Conservation (phyloP, 1,140 invertebrate species). For the Liolophura sinensis region DNA sequence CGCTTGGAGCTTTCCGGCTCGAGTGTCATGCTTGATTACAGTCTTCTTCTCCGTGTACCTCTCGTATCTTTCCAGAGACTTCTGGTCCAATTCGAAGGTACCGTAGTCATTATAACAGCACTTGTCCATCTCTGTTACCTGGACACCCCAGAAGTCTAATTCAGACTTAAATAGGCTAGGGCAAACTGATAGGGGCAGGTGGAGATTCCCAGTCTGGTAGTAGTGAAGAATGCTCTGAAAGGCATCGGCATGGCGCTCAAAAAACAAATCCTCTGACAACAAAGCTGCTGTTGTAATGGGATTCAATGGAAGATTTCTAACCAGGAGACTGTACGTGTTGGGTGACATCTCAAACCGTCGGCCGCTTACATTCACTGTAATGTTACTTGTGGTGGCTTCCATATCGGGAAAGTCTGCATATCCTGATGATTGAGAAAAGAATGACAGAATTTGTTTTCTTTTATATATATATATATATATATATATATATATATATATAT, state of each 20-base stretch:
- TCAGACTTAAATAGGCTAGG: slow-evolving; percentile 32
- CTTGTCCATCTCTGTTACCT: slow-evolving; percentile 18
- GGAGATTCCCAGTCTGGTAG: slow-evolving; percentile 35
- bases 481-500: too few species aligned
- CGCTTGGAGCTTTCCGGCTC: slow-evolving; percentile 16
- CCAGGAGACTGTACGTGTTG: not conserved
- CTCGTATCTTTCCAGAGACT: slow-evolving; percentile 24
- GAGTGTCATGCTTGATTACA: slow-evolving; percentile 6
- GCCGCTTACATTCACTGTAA: slow-evolving; percentile 5
- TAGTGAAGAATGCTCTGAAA: slow-evolving; percentile 37
- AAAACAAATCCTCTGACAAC: slow-evolving; percentile 69
- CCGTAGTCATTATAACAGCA: slow-evolving; percentile 40
- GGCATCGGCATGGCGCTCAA: slow-evolving; percentile 15
- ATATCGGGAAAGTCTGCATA: too few species aligned
- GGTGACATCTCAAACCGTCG: slow-evolving; percentile 3
- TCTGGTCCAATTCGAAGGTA: slow-evolving; percentile 25
- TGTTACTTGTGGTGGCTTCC: too few species aligned
- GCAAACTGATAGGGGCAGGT: slow-evolving; percentile 33
- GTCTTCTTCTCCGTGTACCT: slow-evolving; percentile 7
- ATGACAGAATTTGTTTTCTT: too few species aligned
- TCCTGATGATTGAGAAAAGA: too few species aligned
- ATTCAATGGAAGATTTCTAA: not conserved
- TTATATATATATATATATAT: too few species aligned
- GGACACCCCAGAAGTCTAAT: slow-evolving; percentile 40
- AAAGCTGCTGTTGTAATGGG: not conserved